phyloP scores from a whole-genome alignment of 2,113 vertebrate genomes.

The Ancistrus triradiatus region DNA sequence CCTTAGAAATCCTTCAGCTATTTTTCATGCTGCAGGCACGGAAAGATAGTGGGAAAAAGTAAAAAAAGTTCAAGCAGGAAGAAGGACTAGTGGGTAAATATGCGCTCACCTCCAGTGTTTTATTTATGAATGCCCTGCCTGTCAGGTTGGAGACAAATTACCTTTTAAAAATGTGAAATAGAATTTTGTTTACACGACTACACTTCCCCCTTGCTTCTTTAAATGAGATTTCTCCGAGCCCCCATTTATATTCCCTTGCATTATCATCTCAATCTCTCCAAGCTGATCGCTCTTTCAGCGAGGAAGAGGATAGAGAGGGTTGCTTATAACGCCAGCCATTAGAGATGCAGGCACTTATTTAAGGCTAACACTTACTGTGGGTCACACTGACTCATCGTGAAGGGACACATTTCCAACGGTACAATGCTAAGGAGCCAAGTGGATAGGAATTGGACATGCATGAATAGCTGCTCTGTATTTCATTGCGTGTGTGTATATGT shows the following conservation, averaged over 20 bases:
- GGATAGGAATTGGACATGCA: too few species aligned
- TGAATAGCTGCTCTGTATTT: too few species aligned
- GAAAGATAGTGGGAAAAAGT: conserved; percentile 36
- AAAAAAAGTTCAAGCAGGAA: conserved; percentile 31
- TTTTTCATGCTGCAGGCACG: conserved; percentile 25
- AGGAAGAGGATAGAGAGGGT: conserved; percentile 42
- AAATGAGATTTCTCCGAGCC: conserved; percentile 71
- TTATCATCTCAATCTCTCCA: conserved; percentile 71
- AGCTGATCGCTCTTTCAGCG: conserved; percentile 62
- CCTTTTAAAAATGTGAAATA: conserved; percentile 77
- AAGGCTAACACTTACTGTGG: conserved; percentile 31
- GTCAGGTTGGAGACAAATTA: conserved; percentile 71
- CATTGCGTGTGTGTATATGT: too few species aligned
- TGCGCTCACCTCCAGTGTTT: conserved; percentile 64
- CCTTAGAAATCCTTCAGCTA: background rate
- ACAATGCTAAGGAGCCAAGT: too few species aligned
- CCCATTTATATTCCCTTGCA: conserved; percentile 67
- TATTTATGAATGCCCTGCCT: conserved; percentile 71
- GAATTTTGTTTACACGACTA: conserved; percentile 76
- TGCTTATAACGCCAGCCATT: conserved; percentile 62
- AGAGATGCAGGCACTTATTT: conserved; percentile 60
- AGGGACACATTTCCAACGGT: too few species aligned
- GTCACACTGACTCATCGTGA: conserved; percentile 17
- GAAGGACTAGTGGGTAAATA: conserved; percentile 33
- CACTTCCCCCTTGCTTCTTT: conserved; percentile 60